Evolutionary conservation across 2,888 invertebrate genomes (phyloP).

Genomic region (Caenorhabditis virilis): DNA sequence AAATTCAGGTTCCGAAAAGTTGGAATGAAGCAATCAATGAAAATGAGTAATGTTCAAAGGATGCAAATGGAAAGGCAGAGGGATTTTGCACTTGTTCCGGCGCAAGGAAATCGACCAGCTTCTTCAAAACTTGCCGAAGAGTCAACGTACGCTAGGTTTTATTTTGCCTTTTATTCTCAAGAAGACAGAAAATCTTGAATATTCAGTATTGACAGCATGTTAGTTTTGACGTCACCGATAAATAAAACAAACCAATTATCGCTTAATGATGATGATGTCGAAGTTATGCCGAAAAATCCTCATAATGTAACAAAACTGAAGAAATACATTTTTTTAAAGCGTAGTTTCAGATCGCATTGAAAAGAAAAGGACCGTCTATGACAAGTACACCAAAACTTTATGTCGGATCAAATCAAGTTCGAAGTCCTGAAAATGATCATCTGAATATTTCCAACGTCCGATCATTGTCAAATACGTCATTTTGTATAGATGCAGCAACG

Average conservation of each 20-base stretch:
- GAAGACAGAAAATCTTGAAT: too few species aligned
- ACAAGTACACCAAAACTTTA: slow-evolving; percentile 4
- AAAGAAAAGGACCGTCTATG: neutral
- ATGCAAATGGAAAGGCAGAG: slow-evolving; percentile 30
- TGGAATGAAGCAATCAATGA: slow-evolving; percentile 21
- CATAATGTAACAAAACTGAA: neutral
- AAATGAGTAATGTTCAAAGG: slow-evolving; percentile 14
- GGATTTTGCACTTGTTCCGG: slow-evolving; percentile 19
- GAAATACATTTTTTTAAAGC: neutral
- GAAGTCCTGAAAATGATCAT: neutral
- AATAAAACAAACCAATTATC: neutral
- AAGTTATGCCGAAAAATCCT: neutral
- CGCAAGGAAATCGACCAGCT: slow-evolving; percentile 5
- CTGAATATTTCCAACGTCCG: neutral
- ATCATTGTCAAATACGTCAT: neutral
- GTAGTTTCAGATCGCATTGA: neutral
- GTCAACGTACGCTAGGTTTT: neutral
- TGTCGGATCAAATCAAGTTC: too few species aligned
- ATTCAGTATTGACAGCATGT: slow-evolving; percentile 3
- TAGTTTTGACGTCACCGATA: neutral
- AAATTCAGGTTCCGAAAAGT: slow-evolving; percentile 23
- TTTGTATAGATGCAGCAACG: neutral
- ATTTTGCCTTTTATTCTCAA: too few species aligned
- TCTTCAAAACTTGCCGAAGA: neutral
- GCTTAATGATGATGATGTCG: slow-evolving; percentile 2